Evolutionary conservation across 2,797 vertebrate species (phyloP).

Genomic region (Oreonectes daqikongensis): DNA sequence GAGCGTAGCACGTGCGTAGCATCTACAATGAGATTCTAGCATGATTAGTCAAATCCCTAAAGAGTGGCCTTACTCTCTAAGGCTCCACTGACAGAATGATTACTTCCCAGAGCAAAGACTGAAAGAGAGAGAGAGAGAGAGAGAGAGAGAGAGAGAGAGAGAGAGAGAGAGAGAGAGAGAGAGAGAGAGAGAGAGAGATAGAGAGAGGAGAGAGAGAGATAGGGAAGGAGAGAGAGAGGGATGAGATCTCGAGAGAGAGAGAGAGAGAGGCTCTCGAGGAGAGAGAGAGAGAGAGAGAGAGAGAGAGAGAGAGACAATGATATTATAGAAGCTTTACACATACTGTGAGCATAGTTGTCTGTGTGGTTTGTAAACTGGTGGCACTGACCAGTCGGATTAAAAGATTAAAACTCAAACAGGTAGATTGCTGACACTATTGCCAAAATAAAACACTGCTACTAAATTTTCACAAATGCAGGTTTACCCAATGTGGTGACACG

Average conservation of each 20-base stretch:
- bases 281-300: slow-evolving; percentile 4
- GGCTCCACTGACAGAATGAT: slow-evolving; percentile 50
- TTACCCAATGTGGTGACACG: not conserved
- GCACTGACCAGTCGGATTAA: slow-evolving; percentile 1
- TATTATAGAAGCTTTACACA: slow-evolving; percentile 20
- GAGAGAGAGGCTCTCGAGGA: not conserved
- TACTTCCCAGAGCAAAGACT: slow-evolving; percentile 47
- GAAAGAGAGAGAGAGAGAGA: slow-evolving; percentile 17
- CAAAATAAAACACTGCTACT: not conserved
- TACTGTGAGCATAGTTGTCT: not conserved
- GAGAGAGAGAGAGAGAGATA: slow-evolving; percentile 3
- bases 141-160: not conserved
- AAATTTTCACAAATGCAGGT: not conserved
- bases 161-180: not conserved
- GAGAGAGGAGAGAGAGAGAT: slow-evolving; percentile 14
- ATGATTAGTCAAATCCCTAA: slow-evolving; percentile 54
- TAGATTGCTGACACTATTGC: not conserved
- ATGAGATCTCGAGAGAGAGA: not conserved
- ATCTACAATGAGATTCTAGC: slow-evolving; percentile 58
- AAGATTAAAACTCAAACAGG: not conserved
- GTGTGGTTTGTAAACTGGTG: not conserved
- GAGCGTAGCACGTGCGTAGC: slow-evolving; percentile 57
- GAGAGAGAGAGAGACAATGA: slow-evolving; percentile 35
- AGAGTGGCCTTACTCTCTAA: slow-evolving; percentile 46
- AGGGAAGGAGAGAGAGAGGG: not conserved